Evolutionary conservation across 2,797 vertebrate species (phyloP).

Genomic region (Lutjanus campechanus): DNA sequence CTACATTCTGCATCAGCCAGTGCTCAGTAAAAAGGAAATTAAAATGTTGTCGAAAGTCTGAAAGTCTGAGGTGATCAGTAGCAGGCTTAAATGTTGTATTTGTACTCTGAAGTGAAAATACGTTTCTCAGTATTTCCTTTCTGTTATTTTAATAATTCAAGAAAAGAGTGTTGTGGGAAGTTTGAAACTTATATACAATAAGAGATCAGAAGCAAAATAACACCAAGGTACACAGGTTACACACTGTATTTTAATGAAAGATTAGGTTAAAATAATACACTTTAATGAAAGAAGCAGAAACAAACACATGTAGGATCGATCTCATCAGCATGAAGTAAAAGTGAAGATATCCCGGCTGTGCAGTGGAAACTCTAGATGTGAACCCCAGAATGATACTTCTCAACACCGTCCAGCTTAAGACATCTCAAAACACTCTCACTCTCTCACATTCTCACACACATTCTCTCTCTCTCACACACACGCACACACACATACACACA

Average conservation of each 20-base stretch:
- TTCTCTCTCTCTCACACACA: conserved; percentile 5
- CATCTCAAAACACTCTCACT: conserved; percentile 33
- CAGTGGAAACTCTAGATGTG: conserved; percentile 63
- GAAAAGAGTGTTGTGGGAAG: not conserved
- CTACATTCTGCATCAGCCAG: not conserved
- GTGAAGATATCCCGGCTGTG: conserved; percentile 68
- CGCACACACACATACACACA: conserved; percentile 10
- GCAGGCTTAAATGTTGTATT: not conserved
- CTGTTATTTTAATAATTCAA: not conserved
- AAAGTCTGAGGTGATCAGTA: not conserved
- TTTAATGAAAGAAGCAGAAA: conserved; percentile 84
- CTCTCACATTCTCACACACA: conserved; percentile 6
- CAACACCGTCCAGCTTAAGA: conserved; percentile 58
- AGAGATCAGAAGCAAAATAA: conserved; percentile 1
- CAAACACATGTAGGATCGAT: conserved; percentile 70
- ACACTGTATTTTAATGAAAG: conserved; percentile 83
- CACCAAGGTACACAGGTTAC: conserved; percentile 33
- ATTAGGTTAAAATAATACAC: conserved; percentile 82
- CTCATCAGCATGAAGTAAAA: conserved; percentile 68
- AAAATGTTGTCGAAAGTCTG: not conserved
- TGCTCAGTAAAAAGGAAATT: not conserved
- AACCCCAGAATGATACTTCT: conserved; percentile 61
- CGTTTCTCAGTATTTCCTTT: not conserved
- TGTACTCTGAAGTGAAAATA: not conserved
- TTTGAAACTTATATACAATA: not conserved